Evolutionary conservation across 2,888 invertebrate species (phyloP).

Genomic region (Nomada goodeniana): DNA sequence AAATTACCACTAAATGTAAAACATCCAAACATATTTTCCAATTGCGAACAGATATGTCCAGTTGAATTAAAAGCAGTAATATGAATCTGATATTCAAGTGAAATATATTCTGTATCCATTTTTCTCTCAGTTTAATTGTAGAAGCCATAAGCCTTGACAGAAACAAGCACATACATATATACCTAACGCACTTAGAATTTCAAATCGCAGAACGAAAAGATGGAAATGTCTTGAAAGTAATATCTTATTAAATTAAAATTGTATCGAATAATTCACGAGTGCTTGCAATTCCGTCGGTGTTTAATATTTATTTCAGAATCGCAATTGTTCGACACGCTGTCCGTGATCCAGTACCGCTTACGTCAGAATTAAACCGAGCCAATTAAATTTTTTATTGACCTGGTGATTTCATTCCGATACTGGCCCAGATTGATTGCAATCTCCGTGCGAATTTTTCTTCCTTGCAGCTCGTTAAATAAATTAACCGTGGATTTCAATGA

Average conservation of each 20-base stretch:
- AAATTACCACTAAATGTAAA: too few species aligned
- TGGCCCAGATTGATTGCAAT: conserved; percentile 6
- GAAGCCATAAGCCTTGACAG: too few species aligned
- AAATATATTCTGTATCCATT: too few species aligned
- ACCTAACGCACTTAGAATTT: too few species aligned
- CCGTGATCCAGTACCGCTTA: not conserved
- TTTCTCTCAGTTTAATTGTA: too few species aligned
- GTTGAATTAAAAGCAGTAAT: too few species aligned
- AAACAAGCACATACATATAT: too few species aligned
- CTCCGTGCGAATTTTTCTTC: conserved; percentile 4
- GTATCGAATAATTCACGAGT: conserved; percentile 9
- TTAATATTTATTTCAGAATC: conserved; percentile 20
- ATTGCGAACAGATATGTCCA: too few species aligned
- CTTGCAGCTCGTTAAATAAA: conserved; percentile 14
- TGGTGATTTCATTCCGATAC: conserved; percentile 10
- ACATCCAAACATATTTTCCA: too few species aligned
- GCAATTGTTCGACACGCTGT: conserved; percentile 5
- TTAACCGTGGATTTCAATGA: conserved; percentile 20
- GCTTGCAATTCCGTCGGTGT: not conserved
- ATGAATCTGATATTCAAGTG: too few species aligned
- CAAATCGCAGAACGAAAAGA: too few species aligned
- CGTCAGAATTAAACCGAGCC: conserved; percentile 17
- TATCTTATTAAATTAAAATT: not conserved
- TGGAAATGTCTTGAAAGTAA: too few species aligned
- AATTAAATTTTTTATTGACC: conserved; percentile 18